These are phyloP conservation scores for Rhabdophis nuchalis DNA, from an alignment of 2,797 vertebrate species.

Conservation along the genomic window DNA sequence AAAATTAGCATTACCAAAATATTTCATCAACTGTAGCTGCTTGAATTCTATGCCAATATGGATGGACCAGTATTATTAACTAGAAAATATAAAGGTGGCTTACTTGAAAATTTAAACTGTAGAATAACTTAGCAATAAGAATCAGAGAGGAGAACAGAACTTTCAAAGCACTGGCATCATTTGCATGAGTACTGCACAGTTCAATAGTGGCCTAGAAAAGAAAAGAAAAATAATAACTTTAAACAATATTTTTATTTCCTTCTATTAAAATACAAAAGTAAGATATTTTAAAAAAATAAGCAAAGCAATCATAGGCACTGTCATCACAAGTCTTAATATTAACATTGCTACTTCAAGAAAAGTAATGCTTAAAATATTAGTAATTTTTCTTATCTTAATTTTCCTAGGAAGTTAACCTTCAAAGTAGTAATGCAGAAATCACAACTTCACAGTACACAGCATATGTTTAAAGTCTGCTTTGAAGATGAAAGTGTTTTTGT, in stretches of 20 bases:
- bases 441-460: neutral
- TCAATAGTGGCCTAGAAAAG: conserved; percentile 90
- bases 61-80: neutral
- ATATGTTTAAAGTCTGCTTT: neutral
- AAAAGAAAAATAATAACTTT: neutral
- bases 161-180: conserved; percentile 89
- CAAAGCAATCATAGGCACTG: neutral
- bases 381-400: neutral
- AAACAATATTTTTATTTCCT: neutral
- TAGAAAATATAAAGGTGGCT: conserved; percentile 37
- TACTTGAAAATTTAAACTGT: conserved; percentile 99
- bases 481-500: neutral
- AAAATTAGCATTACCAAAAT: neutral
- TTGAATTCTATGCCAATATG: neutral
- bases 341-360: neutral
- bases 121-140: conserved; percentile 95
- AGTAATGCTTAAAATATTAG: neutral
- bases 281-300: neutral
- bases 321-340: neutral
- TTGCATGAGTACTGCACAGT: conserved; percentile 92
- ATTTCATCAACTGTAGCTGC: neutral
- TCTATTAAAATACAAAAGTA: neutral
- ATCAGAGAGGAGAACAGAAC: conserved; percentile 97
- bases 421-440: neutral
- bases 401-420: neutral